phyloP scores from a whole-genome alignment of 2,888 invertebrate genomes.

The Vanessa cardui region DNA sequence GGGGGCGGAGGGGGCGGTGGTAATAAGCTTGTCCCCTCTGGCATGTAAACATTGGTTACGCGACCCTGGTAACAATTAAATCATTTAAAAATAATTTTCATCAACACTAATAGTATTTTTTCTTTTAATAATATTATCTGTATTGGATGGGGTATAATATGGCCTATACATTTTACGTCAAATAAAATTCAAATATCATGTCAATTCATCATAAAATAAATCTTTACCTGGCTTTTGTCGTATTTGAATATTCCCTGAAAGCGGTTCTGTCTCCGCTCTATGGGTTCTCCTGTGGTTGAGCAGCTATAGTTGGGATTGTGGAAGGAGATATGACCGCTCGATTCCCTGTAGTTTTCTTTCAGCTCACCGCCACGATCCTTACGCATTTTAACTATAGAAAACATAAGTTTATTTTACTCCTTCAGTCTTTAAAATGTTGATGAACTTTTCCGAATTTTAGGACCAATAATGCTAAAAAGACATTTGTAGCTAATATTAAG shows the following conservation, averaged over 20 bases:
- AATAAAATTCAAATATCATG: too few species aligned
- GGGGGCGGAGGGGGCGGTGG: constrained; percentile 83
- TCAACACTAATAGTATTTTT: too few species aligned
- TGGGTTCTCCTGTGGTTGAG: constrained; percentile 77
- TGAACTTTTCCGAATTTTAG: too few species aligned
- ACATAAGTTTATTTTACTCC: not conserved
- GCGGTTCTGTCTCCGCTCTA: constrained; percentile 61
- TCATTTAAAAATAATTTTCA: too few species aligned
- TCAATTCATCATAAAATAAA: too few species aligned
- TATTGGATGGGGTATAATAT: too few species aligned
- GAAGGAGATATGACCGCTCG: constrained; percentile 90
- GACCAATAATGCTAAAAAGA: not conserved
- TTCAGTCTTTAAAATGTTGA: too few species aligned
- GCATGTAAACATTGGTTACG: constrained; percentile 84
- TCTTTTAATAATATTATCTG: too few species aligned
- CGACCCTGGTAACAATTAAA: constrained; percentile 77
- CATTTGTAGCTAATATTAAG: not conserved
- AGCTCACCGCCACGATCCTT: constrained; percentile 53
- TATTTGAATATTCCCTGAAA: constrained; percentile 88
- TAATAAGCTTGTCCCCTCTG: constrained; percentile 87
- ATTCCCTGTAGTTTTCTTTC: constrained; percentile 72
- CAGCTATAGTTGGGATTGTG: constrained; percentile 92
- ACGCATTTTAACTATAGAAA: constrained; percentile 51
- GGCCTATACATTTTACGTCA: too few species aligned
- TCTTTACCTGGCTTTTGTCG: constrained; percentile 87